Percentiles rank a stretch among this genome's conserved stretches.
These are phyloP conservation scores for Ceratina australensis DNA, from an alignment of 1,140 invertebrate species.

Conservation along the genomic window DNA sequence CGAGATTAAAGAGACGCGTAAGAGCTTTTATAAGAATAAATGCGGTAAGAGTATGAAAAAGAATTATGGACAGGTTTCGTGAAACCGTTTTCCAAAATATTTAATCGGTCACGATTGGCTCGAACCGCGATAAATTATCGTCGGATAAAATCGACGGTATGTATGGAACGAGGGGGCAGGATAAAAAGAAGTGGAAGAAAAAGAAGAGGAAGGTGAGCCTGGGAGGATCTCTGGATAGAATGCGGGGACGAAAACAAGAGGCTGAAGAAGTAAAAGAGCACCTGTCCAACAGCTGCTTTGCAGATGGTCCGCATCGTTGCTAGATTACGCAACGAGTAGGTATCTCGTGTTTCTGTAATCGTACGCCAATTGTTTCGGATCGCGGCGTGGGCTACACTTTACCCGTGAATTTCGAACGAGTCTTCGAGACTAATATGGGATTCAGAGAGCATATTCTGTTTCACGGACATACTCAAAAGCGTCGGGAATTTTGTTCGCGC, in stretches of 20 bases:
- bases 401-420: neutral
- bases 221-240: slow-evolving; percentile 27
- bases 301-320: slow-evolving; percentile 52
- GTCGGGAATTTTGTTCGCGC: neutral
- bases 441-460: too few species aligned
- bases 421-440: too few species aligned
- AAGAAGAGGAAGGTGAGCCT: slow-evolving; percentile 19
- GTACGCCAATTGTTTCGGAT: slow-evolving; percentile 21
- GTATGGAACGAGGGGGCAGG: slow-evolving; percentile 26
- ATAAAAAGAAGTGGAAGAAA: slow-evolving; percentile 12
- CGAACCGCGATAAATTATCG: slow-evolving; percentile 60
- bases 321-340: slow-evolving; percentile 61
- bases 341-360: slow-evolving; percentile 50
- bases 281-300: slow-evolving; percentile 64
- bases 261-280: slow-evolving; percentile 47
- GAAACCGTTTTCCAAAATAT: slow-evolving; percentile 29
- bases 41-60: neutral
- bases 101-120: slow-evolving; percentile 31
- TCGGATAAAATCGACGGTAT: slow-evolving; percentile 51
- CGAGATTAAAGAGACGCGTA: neutral
- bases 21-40: neutral
- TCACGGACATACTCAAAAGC: neutral
- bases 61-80: neutral
- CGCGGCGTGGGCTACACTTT: neutral
- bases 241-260: slow-evolving; percentile 46